phyloP scores from a whole-genome alignment of 2,797 vertebrate species.

The Poecilia velifera region DNA sequence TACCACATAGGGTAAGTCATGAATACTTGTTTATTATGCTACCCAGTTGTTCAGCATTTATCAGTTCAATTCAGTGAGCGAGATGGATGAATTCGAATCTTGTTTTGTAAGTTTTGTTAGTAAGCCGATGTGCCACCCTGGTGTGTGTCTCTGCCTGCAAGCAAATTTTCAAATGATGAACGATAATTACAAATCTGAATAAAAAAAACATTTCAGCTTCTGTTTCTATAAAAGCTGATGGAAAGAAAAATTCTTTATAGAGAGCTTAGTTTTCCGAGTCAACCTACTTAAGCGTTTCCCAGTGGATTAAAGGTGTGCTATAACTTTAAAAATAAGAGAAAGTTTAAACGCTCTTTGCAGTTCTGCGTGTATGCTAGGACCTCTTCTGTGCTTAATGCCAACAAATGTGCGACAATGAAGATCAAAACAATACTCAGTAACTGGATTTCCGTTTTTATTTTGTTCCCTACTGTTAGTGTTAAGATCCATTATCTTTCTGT shows the following conservation, averaged over 20 bases:
- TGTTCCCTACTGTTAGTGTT: too few relatives aligned
- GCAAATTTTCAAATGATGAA: slow-evolving; percentile 42
- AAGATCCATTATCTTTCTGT: too few relatives aligned
- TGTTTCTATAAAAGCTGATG: slow-evolving; percentile 21
- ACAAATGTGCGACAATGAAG: too few relatives aligned
- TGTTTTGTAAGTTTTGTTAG: slow-evolving; percentile 35
- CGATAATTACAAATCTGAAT: slow-evolving; percentile 31
- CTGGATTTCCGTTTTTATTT: too few relatives aligned
- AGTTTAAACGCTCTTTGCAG: neutral
- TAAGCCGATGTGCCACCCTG: slow-evolving; percentile 39
- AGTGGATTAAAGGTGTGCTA: neutral
- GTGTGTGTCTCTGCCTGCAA: slow-evolving; percentile 45
- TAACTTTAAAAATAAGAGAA: neutral
- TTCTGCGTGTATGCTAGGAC: neutral
- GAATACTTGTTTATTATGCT: slow-evolving; percentile 1
- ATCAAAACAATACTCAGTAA: too few relatives aligned
- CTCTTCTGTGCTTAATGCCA: too few relatives aligned
- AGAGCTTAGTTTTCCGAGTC: slow-evolving; percentile 25
- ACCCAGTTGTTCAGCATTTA: slow-evolving; percentile 31
- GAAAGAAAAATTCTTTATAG: slow-evolving; percentile 25
- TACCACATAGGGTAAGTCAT: neutral
- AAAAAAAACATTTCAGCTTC: slow-evolving; percentile 23
- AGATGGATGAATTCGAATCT: slow-evolving; percentile 17
- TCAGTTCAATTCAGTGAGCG: slow-evolving; percentile 36
- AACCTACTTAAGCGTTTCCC: slow-evolving; percentile 11